Evolutionary conservation across 2,113 vertebrate species (phyloP), one percentile per base, ranked within the genome.

Genomic region (Lycocorax pyrrhopterus): DNA sequence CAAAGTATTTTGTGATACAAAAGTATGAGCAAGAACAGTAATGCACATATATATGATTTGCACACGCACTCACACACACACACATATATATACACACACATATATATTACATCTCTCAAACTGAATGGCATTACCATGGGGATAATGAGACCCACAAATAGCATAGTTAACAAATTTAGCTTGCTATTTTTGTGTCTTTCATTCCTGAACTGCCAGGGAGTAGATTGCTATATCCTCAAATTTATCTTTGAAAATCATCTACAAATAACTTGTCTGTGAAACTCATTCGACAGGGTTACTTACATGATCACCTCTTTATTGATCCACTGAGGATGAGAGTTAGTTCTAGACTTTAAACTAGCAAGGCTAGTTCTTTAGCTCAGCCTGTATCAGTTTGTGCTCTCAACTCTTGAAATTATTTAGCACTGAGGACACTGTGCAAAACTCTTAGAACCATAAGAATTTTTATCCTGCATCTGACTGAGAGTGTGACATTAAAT

Each of bases 101-200:
- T 25, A 13, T 47, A 27, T 51, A 35, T 60, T 44, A 30, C 16
- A 68, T 87, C 58, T 81, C 56, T 78, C 27, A 55, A 71, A 73
- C 47, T 39, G 75, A 78, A 84, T 60, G 69, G 72, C 92, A 91
- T 92, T 91, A 81, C 75, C 44, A 68, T 7, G 5, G 52, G 68
- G 72, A 94, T 93, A 94, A 96, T 80, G 84, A 91, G 58, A 49
- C 64, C 60, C 69, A 75, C 52, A 89, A 93, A 94, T 94, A 96
- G 88, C 76, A 81, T 6, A 75, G 87, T 72, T 82, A 93, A 94
- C 87, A 84, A 83, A 93, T 96, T 88, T 83, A 93, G 49, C 64
- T 90, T 59, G 59, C 80, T 97, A 94, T 95, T 96, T 96, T 89
- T 87, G 56, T 60, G 76, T 72, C 69, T 93, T 96, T 93, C 91